Conservation (phyloP, 2,113 vertebrate species). For the Theristicus caerulescens region DNA sequence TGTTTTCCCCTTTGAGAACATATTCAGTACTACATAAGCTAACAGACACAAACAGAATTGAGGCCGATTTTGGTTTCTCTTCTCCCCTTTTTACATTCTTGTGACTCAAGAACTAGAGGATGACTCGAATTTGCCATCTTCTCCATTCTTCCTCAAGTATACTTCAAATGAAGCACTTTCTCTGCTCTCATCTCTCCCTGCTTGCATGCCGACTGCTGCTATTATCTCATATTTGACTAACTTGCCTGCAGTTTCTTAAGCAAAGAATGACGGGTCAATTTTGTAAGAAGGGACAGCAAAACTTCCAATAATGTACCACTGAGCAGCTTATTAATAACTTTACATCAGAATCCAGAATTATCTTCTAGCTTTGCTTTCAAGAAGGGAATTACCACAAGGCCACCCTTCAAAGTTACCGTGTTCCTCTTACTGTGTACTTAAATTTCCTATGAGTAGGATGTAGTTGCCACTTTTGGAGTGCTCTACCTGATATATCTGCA, state of each 20-base stretch:
- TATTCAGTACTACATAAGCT: not conserved
- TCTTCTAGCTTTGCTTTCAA: not conserved
- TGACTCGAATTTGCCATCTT: not conserved
- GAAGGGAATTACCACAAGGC: not conserved
- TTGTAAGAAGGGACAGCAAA: not conserved
- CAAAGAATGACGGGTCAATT: not conserved
- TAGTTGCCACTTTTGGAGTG: not conserved
- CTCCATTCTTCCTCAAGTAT: not conserved
- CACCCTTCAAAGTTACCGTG: not conserved
- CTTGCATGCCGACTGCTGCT: not conserved
- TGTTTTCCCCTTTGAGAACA: not conserved
- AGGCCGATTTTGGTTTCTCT: not conserved
- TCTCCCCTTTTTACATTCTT: not conserved
- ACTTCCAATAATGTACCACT: not conserved
- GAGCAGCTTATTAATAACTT: not conserved
- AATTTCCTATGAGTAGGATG: not conserved
- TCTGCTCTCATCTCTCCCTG: not conserved
- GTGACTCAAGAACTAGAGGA: not conserved
- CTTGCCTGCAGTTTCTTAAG: not conserved
- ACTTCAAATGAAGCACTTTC: not conserved
- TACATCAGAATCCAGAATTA: not conserved
- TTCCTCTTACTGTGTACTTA: not conserved
- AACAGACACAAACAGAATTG: not conserved
- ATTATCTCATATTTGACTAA: not conserved
- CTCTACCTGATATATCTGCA: slow-evolving; percentile 92